These are phyloP conservation scores for Tachina fera DNA, from an alignment of 2,888 invertebrate species.

Conservation along the genomic window DNA sequence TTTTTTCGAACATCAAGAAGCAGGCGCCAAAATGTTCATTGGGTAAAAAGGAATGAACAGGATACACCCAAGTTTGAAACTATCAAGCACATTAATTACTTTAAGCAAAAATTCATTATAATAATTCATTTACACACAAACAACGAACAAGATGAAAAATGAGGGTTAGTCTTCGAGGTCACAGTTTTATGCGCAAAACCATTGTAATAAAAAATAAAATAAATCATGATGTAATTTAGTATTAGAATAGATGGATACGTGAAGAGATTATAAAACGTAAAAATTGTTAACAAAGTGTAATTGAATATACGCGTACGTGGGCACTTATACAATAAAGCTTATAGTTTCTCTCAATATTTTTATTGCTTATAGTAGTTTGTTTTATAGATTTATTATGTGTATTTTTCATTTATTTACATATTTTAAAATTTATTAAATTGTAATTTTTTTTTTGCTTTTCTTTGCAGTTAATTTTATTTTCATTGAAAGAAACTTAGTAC, in stretches of 20 bases:
- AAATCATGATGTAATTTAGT: slow-evolving; percentile 50
- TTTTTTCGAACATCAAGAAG: too few species aligned
- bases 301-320: neutral
- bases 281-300: neutral
- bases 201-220: slow-evolving; percentile 24
- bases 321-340: neutral
- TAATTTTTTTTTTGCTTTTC: slow-evolving; percentile 45
- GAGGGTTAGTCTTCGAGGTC: slow-evolving; percentile 34
- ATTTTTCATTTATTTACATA: neutral
- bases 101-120: too few species aligned
- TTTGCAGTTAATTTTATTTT: slow-evolving; percentile 52
- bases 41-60: too few species aligned
- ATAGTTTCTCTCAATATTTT: neutral
- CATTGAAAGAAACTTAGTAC: slow-evolving; percentile 55
- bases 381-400: neutral
- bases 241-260: neutral
- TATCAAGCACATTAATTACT: neutral
- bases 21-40: too few species aligned
- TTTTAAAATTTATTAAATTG: slow-evolving; percentile 21
- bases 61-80: too few species aligned
- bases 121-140: neutral
- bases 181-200: neutral
- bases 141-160: neutral
- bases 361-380: neutral
- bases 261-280: neutral